These are phyloP conservation scores for Latrodectus elegans DNA, from an alignment of 2,888 invertebrate genomes.

Conservation along the genomic window DNA sequence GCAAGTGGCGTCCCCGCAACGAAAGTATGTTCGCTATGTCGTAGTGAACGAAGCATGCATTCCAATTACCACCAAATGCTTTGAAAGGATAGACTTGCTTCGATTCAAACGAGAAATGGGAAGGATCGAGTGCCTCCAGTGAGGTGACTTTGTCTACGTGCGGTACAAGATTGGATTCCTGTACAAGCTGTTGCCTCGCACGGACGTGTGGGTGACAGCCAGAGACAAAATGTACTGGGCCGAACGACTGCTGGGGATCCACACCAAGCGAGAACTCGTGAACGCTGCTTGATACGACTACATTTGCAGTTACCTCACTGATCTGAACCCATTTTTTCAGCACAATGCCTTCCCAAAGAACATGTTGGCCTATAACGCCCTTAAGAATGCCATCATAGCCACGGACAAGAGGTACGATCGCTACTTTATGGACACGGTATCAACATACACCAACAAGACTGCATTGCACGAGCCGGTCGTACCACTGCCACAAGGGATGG, in stretches of 20 bases:
- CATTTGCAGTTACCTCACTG: neutral
- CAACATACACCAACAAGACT: neutral
- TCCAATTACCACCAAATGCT: neutral
- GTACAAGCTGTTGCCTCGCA: neutral
- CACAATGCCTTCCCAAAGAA: constrained; percentile 9
- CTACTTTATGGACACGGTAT: constrained; percentile 25
- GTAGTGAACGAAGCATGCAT: constrained; percentile 30
- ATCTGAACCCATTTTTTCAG: constrained; percentile 6
- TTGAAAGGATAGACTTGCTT: neutral
- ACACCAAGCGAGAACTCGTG: neutral
- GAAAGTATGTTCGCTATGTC: neutral
- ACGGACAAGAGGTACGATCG: neutral
- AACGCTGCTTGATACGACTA: neutral
- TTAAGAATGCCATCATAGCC: constrained; percentile 17
- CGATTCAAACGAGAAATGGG: neutral
- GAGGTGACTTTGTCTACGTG: neutral
- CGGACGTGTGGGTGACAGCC: constrained; percentile 6
- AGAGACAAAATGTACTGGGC: constrained; percentile 12
- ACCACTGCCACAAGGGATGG: neutral
- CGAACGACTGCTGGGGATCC: neutral
- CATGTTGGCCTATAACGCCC: constrained; percentile 4
- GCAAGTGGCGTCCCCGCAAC: neutral
- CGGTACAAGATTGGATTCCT: neutral
- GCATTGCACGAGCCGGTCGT: neutral
- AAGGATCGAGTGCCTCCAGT: neutral